A percentile compares a stretch with the other conserved stretches of the same genome.
phyloP scores from a whole-genome alignment of 1,140 invertebrate genomes.

The Streblospio benedicti region DNA sequence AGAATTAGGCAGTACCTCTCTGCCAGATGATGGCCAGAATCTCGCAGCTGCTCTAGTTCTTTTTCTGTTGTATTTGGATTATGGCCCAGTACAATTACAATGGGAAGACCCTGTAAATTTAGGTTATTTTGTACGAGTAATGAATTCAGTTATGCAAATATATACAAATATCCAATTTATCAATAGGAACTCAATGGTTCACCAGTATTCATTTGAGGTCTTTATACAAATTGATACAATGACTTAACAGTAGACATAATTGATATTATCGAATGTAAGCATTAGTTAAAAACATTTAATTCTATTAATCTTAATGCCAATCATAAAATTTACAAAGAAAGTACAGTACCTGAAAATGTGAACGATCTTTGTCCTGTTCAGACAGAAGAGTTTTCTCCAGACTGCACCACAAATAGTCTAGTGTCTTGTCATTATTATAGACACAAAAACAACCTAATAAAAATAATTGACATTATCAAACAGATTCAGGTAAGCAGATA shows the following conservation, averaged over 20 bases:
- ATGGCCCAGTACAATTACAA: conserved; percentile 81
- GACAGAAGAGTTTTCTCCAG: conserved; percentile 83
- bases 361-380: too few relatives aligned
- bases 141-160: too few relatives aligned
- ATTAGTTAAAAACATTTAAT: too few relatives aligned
- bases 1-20: conserved; percentile 57
- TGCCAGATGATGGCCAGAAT: conserved; percentile 81
- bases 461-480: too few relatives aligned
- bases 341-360: too few relatives aligned
- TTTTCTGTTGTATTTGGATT: conserved; percentile 73
- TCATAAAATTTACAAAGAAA: too few relatives aligned
- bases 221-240: background rate
- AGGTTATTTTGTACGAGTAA: conserved; percentile 71
- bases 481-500: too few relatives aligned
- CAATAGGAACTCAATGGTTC: too few relatives aligned
- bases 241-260: background rate
- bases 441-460: conserved; percentile 59
- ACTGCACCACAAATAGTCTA: conserved; percentile 83
- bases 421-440: conserved; percentile 80
- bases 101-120: conserved; percentile 75
- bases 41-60: conserved; percentile 68
- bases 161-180: too few relatives aligned
- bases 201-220: too few relatives aligned
- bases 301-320: too few relatives aligned
- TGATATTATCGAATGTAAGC: too few relatives aligned